These are phyloP conservation scores for Nemopilema nomurai DNA, from an alignment of 30 jellyfish, hydroid and myxozoan genomes.

Conservation along the genomic window DNA sequence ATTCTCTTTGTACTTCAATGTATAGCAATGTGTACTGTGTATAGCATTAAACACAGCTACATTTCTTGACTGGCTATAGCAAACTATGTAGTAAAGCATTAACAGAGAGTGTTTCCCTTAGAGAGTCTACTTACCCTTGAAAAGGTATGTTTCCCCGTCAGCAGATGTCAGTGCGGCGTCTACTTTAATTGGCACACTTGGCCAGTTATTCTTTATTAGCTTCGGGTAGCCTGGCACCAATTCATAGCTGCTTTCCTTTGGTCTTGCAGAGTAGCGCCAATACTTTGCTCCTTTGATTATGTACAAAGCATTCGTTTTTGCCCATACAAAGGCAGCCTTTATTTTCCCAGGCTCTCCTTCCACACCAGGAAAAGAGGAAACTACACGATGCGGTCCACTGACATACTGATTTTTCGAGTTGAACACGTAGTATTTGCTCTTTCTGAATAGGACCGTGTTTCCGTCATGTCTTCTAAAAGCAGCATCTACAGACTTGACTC, in stretches of 20 bases:
- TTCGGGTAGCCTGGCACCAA: constrained; percentile 69
- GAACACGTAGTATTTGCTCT: constrained; percentile 53
- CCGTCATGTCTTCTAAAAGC: constrained; percentile 82
- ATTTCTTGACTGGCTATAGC: too few species aligned
- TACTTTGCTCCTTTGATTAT: constrained; percentile 64
- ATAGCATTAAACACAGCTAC: too few species aligned
- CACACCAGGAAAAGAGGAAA: constrained; percentile 52
- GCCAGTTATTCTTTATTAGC: constrained; percentile 53
- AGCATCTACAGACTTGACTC: constrained; percentile 76
- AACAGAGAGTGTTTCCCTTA: not conserved
- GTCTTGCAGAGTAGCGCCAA: constrained; percentile 54
- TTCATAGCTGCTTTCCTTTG: constrained; percentile 3
- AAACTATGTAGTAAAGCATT: not conserved
- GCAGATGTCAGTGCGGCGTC: constrained; percentile 57
- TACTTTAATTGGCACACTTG: constrained; percentile 22
- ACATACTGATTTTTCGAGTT: constrained; percentile 21
- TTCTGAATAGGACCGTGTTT: constrained; percentile 64
- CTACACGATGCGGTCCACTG: constrained; percentile 74
- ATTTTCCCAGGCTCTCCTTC: constrained; percentile 16
- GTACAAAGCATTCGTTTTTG: constrained; percentile 68
- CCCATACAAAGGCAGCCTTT: constrained; percentile 95
- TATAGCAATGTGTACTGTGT: not conserved
- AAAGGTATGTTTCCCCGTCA: constrained; percentile 54
- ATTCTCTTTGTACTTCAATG: not conserved
- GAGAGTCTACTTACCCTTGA: constrained; percentile 61